phyloP scores from a whole-genome alignment of 2,888 invertebrate species.

The Timema podura region DNA sequence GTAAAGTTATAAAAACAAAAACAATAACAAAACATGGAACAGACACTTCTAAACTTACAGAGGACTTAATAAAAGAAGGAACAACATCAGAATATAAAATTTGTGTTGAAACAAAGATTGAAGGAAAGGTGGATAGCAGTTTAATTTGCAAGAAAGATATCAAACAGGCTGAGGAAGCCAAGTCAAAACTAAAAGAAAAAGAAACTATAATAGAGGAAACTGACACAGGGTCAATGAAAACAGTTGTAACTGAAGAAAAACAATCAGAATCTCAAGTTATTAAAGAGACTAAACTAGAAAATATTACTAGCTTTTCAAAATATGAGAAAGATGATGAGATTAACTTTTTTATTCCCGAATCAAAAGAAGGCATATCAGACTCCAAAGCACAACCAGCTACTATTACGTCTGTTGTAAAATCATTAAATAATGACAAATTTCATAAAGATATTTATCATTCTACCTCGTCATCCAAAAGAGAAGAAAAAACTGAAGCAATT shows the following conservation, averaged over 20 bases:
- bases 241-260: slow-evolving; percentile 45
- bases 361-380: too few species aligned
- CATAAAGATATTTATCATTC: too few species aligned
- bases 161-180: slow-evolving; percentile 40
- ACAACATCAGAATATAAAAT: slow-evolving; percentile 34
- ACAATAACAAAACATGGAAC: slow-evolving; percentile 22
- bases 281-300: slow-evolving; percentile 28
- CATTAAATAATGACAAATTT: too few species aligned
- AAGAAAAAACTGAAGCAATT: slow-evolving; percentile 31
- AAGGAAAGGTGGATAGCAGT: slow-evolving; percentile 37
- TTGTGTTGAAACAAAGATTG: slow-evolving; percentile 39
- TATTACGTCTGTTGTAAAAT: too few species aligned
- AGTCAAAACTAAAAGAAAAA: slow-evolving; percentile 34
- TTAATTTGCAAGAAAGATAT: slow-evolving; percentile 36
- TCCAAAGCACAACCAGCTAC: too few species aligned
- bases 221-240: slow-evolving; percentile 42
- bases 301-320: too few species aligned
- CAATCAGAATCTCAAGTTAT: slow-evolving; percentile 49
- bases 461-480: slow-evolving; percentile 19
- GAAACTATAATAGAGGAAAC: slow-evolving; percentile 36
- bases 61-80: slow-evolving; percentile 27
- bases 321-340: too few species aligned
- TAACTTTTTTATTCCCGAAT: too few species aligned
- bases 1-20: slow-evolving; percentile 27
- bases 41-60: slow-evolving; percentile 15